Base-by-base conservation (phyloP, 2,113 vertebrate species). In the Rhinopomastus cyanomelas region DNA sequence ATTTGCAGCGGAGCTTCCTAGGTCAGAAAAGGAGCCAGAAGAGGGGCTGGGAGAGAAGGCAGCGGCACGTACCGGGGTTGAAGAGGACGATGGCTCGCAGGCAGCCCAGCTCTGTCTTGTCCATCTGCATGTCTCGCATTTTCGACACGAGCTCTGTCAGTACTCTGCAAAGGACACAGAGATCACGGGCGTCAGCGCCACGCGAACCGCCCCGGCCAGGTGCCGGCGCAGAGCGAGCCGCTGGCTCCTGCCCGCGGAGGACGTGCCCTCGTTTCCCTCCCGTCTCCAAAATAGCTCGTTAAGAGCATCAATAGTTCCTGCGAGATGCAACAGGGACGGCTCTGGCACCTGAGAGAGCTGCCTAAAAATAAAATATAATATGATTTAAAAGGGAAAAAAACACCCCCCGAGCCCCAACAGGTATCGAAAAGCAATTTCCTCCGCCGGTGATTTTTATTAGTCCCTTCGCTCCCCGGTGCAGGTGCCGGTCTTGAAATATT, bases 111-210 rank as follows among this genome's bases (percentile, higher is more conserved):
- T 99, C 99, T 3, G 99, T 99, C 98, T 99, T 99, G 97, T 99
- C 99, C 99, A 99, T 99, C 97, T 99, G 98, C 99, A 99, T 99
- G 97, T 99, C 99, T 92, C 99, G 96, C 99, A 99, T 99, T 97
- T 99, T 99, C 26, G 99, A 99, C 96, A 99, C 99, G 37, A 99
- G 97, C 61, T 99, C 99, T 46, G 99, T 99, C 95, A 99, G 97
- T 95, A 99, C 99, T 96, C 99, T 99, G 96, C 13, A n/a, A 32
- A 34, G 68, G 69, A 81, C 48, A 87, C 15, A 26, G 48, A 44
- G 25, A 73, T 11, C 34, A 85, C 52, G 20, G 22, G 92, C 4
- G 12, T 91, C 59, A 88, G 85, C 6, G 1, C 0, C 61, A 12
- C 18, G 15, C 53, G 19, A 11, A 57, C 42, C 34, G 23, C 36